Percentiles rank a stretch among this genome's conserved stretches.
These are phyloP conservation scores for Diabrotica virgifera DNA, from an alignment of 1,140 invertebrate species.

Conservation along the genomic window DNA sequence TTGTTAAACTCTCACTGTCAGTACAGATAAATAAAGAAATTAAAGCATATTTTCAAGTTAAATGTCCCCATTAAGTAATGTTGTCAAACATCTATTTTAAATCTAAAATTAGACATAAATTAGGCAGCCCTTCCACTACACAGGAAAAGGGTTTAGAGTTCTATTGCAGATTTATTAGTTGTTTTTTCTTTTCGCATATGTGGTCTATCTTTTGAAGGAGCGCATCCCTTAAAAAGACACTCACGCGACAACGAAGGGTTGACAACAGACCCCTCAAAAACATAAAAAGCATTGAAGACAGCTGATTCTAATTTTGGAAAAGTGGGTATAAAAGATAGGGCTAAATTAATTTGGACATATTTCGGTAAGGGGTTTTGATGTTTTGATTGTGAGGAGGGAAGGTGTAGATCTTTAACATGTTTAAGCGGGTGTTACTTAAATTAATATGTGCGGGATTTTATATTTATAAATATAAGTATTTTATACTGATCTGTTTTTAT, in stretches of 20 bases:
- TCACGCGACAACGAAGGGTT: slow-evolving; percentile 9
- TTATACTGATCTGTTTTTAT: too few relatives aligned
- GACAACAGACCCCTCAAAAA: slow-evolving; percentile 5
- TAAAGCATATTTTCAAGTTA: neutral
- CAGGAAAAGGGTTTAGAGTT: slow-evolving; percentile 30
- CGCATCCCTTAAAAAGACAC: slow-evolving; percentile 9
- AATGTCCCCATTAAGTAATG: slow-evolving; percentile 12
- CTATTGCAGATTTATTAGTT: slow-evolving; percentile 32
- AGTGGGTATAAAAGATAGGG: neutral
- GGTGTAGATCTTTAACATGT: too few relatives aligned
- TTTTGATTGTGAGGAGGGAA: too few relatives aligned
- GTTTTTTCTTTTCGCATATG: slow-evolving; percentile 25
- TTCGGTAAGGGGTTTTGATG: neutral
- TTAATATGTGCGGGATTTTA: too few relatives aligned
- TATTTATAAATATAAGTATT: too few relatives aligned
- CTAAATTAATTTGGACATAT: slow-evolving; percentile 1
- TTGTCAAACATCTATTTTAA: slow-evolving; percentile 15
- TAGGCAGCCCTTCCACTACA: slow-evolving; percentile 22
- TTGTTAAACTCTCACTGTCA: too few relatives aligned
- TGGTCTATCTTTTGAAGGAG: neutral
- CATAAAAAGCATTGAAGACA: neutral
- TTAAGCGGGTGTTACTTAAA: too few relatives aligned
- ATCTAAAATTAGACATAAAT: slow-evolving; percentile 20
- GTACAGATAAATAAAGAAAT: too few relatives aligned
- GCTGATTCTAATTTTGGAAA: neutral